Percentiles rank a stretch among this genome's conserved stretches.
These are phyloP conservation scores for Clarias batrachus DNA, from an alignment of 2,113 vertebrate genomes.

Conservation along the genomic window DNA sequence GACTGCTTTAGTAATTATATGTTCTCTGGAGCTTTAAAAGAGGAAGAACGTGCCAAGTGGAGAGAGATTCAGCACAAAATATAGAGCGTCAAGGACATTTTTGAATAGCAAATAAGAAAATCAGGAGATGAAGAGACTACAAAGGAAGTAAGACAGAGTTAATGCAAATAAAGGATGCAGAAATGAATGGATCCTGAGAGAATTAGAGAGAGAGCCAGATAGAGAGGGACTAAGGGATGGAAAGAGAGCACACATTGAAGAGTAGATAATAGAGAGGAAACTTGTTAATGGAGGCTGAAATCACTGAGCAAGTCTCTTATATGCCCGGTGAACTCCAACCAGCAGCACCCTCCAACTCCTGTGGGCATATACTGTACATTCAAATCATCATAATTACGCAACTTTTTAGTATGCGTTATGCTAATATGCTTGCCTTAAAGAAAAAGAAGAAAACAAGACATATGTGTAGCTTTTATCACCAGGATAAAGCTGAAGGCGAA, in stretches of 20 bases:
- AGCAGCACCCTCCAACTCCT: conserved; percentile 40
- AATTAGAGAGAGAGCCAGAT: conserved; percentile 22
- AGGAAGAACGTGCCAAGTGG: not conserved
- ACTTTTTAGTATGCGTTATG: not conserved
- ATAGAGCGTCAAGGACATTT: not conserved
- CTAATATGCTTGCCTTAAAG: not conserved
- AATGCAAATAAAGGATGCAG: not conserved
- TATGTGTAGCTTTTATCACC: not conserved
- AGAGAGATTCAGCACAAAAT: not conserved
- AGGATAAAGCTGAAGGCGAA: not conserved
- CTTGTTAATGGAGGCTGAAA: conserved; percentile 71
- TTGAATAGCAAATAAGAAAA: not conserved
- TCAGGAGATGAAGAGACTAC: not conserved
- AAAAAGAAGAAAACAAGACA: not conserved
- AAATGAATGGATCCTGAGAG: conserved; percentile 22
- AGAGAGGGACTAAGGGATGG: conserved; percentile 7
- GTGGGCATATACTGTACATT: not conserved
- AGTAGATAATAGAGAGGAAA: conserved; percentile 61
- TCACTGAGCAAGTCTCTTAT: conserved; percentile 69
- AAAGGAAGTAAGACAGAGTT: conserved; percentile 15
- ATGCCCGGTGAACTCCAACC: conserved; percentile 64
- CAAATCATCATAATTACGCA: not conserved
- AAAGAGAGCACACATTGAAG: conserved; percentile 45
- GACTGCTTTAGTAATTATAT: not conserved
- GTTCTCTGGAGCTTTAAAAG: not conserved